Evolutionary conservation across 2,888 invertebrate species (phyloP).

Genomic region (Trissonchulus latispiculum): DNA sequence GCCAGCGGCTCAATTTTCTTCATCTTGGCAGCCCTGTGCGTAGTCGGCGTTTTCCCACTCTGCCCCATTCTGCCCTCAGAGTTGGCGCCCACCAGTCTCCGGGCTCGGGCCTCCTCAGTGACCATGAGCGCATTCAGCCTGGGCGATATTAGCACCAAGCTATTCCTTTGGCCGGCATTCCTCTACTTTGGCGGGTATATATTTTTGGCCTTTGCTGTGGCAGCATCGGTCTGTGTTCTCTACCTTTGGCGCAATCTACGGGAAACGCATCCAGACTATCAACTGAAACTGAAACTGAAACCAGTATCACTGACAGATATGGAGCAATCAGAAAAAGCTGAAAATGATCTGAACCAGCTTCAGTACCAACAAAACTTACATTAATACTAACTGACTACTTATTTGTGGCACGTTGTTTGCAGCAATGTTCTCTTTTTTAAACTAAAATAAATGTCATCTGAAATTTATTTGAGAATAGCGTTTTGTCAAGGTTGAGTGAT

Average conservation of each 20-base stretch:
- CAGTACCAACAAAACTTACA: no score
- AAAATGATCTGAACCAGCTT: no score
- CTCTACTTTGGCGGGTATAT: background rate
- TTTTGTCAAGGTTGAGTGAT: no score
- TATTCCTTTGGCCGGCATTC: background rate
- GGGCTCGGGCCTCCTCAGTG: background rate
- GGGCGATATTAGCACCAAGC: background rate
- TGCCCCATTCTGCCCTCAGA: background rate
- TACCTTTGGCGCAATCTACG: background rate
- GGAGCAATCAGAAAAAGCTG: no score
- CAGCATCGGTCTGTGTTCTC: background rate
- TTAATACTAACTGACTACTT: no score
- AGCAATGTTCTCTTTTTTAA: no score
- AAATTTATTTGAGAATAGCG: no score
- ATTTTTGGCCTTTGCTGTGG: background rate
- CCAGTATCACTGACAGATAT: no score
- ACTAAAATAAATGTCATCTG: no score
- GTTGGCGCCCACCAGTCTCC: background rate
- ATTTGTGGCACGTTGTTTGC: no score
- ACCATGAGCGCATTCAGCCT: background rate
- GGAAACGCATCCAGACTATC: background rate
- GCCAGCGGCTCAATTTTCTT: background rate
- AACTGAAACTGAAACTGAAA: no score
- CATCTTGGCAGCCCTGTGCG: background rate
- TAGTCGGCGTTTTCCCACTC: background rate